These are phyloP conservation scores for Cromileptes altivelis DNA, from an alignment of 2,113 vertebrate genomes.

Conservation along the genomic window DNA sequence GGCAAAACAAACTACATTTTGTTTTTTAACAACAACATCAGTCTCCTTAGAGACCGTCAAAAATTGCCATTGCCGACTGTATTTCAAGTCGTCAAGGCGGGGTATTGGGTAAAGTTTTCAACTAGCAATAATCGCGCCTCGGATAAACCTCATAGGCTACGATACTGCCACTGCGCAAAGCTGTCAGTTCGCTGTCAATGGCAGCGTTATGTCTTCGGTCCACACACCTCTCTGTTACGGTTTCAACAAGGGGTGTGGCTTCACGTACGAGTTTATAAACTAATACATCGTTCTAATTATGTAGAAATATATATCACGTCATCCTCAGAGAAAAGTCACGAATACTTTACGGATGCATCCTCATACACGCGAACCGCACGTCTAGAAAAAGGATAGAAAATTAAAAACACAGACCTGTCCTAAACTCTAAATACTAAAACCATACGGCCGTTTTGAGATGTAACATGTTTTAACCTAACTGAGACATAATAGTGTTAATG, in stretches of 20 bases:
- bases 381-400: neutral
- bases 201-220: rapidly evolving
- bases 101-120: slow-evolving; percentile 82
- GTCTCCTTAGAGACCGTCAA: slow-evolving; percentile 66
- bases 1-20: too few species aligned
- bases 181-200: too few species aligned
- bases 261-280: neutral
- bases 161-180: slow-evolving; percentile 81
- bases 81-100: slow-evolving; percentile 74
- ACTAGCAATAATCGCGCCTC: slow-evolving; percentile 79
- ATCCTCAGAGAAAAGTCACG: neutral
- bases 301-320: neutral
- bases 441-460: too few species aligned
- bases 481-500: too few species aligned
- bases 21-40: too few species aligned
- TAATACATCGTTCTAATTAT: too few species aligned
- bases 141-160: slow-evolving; percentile 79
- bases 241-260: neutral
- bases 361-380: neutral
- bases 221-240: neutral
- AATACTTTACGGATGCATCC: too few species aligned
- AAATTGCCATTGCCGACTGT: slow-evolving; percentile 77
- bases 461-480: neutral
- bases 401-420: neutral
- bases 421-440: neutral